These are phyloP conservation scores for Erethizon dorsatum DNA, from an alignment of 2,797 vertebrate genomes.

Conservation along the genomic window DNA sequence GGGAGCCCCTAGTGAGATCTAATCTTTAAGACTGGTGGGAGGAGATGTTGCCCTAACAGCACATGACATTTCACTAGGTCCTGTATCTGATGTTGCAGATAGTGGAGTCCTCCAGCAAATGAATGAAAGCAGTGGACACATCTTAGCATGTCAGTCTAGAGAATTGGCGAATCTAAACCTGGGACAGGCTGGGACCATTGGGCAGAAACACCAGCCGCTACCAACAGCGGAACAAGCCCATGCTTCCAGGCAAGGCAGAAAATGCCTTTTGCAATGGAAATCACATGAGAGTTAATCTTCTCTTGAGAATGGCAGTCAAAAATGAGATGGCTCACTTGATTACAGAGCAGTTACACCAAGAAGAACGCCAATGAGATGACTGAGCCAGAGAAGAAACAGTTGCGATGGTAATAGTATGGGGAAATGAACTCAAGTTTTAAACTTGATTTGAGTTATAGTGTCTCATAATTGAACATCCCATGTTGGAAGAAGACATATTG, in stretches of 20 bases:
- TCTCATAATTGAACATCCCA: too few relatives aligned
- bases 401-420: slow-evolving; percentile 85
- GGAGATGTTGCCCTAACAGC: slow-evolving; percentile 93
- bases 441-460: too few relatives aligned
- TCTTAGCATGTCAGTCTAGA: slow-evolving; percentile 93
- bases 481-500: too few relatives aligned
- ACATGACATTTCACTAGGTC: slow-evolving; percentile 91
- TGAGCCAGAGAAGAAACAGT: slow-evolving; percentile 82
- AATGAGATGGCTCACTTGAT: slow-evolving; percentile 88
- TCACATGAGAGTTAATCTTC: slow-evolving; percentile 89
- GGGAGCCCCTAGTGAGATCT: slow-evolving; percentile 99
- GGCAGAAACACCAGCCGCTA: slow-evolving; percentile 90
- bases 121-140: slow-evolving; percentile 92
- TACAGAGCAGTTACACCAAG: slow-evolving; percentile 87
- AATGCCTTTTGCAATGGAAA: slow-evolving; percentile 90
- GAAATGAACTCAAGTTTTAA: slow-evolving; percentile 52
- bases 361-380: slow-evolving; percentile 83
- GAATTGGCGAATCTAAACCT: slow-evolving; percentile 90
- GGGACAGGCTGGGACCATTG: slow-evolving; percentile 90
- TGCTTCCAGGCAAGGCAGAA: slow-evolving; percentile 89
- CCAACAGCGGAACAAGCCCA: slow-evolving; percentile 88
- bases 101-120: slow-evolving; percentile 92
- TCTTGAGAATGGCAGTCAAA: slow-evolving; percentile 89
- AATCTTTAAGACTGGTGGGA: slow-evolving; percentile 99
- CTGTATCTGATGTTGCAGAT: slow-evolving; percentile 93